Evolutionary conservation across 2,797 vertebrate genomes (phyloP).

Genomic region (Ptychobarbus kaznakovi): DNA sequence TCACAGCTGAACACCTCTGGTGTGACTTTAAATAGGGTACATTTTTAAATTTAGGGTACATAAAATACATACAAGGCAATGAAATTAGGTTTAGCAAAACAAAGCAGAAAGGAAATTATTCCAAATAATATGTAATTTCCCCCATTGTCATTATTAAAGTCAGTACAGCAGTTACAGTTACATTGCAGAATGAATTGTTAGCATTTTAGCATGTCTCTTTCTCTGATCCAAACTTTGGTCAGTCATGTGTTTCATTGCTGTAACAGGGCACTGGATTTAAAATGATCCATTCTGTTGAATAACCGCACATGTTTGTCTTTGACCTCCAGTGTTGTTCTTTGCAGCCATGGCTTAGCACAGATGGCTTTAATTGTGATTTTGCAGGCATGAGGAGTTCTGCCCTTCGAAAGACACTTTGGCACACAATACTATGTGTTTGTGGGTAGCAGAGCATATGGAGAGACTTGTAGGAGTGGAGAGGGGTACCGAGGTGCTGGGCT

Average conservation of each 20-base stretch:
- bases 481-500: constrained; percentile 15
- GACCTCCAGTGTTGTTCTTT: constrained; percentile 35
- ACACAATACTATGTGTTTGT: constrained; percentile 52
- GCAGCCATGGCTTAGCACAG: constrained; percentile 42
- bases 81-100: no score
- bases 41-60: no score
- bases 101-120: no score
- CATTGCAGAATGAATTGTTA: not conserved
- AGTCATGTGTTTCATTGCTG: not conserved
- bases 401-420: constrained; percentile 56
- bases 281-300: constrained; percentile 25
- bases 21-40: no score
- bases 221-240: not conserved
- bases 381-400: constrained; percentile 48
- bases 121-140: not conserved
- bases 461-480: constrained; percentile 36
- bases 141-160: not conserved
- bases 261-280: constrained; percentile 27
- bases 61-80: no score
- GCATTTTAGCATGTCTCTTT: not conserved
- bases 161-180: not conserved
- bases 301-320: constrained; percentile 30
- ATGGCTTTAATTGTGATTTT: constrained; percentile 55
- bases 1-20: no score
- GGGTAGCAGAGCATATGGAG: constrained; percentile 52